phyloP scores from a whole-genome alignment of 2,797 vertebrate genomes.

The Esox masquinongy region DNA sequence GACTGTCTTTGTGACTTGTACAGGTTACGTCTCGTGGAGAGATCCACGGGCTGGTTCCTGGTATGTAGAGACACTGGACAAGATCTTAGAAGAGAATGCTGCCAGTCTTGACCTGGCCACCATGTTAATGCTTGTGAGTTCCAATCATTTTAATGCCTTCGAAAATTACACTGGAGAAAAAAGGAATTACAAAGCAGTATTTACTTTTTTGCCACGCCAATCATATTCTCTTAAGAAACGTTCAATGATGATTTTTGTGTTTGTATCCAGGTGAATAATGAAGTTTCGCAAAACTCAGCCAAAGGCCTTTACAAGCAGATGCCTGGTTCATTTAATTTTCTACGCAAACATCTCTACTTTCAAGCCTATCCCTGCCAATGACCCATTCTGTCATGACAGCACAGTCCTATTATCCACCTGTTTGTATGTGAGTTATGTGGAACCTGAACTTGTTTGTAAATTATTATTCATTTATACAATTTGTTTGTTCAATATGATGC shows the following conservation, averaged over 20 bases:
- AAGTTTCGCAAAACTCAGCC: constrained; percentile 81
- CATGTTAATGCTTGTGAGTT: constrained; percentile 83
- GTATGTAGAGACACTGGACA: constrained; percentile 87
- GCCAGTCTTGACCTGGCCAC: constrained; percentile 74
- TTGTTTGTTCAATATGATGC: too few relatives aligned
- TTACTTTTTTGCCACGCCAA: too few relatives aligned
- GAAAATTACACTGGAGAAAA: neutral
- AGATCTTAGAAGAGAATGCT: constrained; percentile 76
- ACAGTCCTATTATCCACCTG: neutral
- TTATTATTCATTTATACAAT: too few relatives aligned
- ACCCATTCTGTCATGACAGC: constrained; percentile 10
- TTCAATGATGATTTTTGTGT: constrained; percentile 20
- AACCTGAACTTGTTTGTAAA: neutral
- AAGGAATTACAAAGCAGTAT: neutral
- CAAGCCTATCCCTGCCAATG: constrained; percentile 1
- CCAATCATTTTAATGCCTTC: neutral
- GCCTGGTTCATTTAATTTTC: constrained; percentile 91
- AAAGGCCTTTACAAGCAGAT: constrained; percentile 92
- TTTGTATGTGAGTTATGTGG: neutral
- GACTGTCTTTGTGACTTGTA: constrained; percentile 5
- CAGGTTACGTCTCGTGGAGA: constrained; percentile 95
- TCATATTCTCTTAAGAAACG: neutral
- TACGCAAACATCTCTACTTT: constrained; percentile 90
- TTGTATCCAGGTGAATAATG: constrained; percentile 80
- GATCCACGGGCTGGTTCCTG: constrained; percentile 80